These are phyloP conservation scores for Drosophila repletoides DNA, from an alignment of 1,140 invertebrate species.

Conservation along the genomic window DNA sequence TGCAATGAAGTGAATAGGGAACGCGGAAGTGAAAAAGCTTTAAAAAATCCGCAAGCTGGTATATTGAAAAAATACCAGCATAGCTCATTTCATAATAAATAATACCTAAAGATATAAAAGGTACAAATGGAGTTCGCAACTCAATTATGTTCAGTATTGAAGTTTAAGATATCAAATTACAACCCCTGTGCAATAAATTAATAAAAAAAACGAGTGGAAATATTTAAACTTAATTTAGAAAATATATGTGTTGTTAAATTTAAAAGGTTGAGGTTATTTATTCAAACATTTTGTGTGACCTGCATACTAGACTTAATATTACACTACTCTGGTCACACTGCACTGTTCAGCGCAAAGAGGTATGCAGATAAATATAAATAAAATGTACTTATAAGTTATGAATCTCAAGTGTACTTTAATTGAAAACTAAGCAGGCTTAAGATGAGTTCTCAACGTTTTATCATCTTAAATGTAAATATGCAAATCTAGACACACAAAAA, in stretches of 20 bases:
- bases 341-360: not conserved
- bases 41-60: conserved; percentile 24
- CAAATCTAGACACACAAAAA: not conserved
- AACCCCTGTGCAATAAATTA: too few relatives aligned
- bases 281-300: not conserved
- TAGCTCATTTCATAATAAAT: not conserved
- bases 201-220: too few relatives aligned
- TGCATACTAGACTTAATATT: not conserved
- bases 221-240: too few relatives aligned
- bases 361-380: conserved; percentile 12
- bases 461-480: conserved; percentile 11
- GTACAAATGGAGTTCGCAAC: too few relatives aligned
- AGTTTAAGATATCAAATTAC: too few relatives aligned
- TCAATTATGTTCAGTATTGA: too few relatives aligned
- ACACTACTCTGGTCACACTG: conserved; percentile 7
- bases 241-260: too few relatives aligned
- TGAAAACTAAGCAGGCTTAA: conserved; percentile 10
- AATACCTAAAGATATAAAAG: not conserved
- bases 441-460: not conserved
- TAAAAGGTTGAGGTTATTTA: too few relatives aligned
- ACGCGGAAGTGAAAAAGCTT: conserved; percentile 49
- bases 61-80: not conserved
- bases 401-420: not conserved
- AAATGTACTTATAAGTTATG: not conserved
- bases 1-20: conserved; percentile 46